Percentiles rank a stretch among this genome's conserved stretches.
phyloP scores from a whole-genome alignment of 2,888 invertebrate species.

The Labia minor region DNA sequence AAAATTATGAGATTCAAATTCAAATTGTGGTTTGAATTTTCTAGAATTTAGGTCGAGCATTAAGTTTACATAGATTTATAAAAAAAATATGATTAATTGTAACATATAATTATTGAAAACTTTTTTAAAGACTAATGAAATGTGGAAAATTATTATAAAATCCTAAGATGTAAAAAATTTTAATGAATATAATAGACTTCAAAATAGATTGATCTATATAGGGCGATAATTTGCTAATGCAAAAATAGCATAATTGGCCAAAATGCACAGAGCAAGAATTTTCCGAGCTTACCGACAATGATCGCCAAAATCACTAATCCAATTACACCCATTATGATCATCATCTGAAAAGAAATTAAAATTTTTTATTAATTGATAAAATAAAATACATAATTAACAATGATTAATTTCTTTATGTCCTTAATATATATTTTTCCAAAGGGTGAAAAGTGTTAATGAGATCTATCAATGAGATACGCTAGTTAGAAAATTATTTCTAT shows the following conservation, averaged over 20 bases:
- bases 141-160: slow-evolving; percentile 5
- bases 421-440: neutral
- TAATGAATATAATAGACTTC: slow-evolving; percentile 1
- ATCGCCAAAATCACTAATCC: slow-evolving; percentile 71
- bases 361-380: neutral
- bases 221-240: slow-evolving; percentile 13
- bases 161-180: slow-evolving; percentile 9
- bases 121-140: slow-evolving; percentile 3
- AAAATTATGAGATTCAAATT: neutral
- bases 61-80: neutral
- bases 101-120: neutral
- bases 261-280: neutral
- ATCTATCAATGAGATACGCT: too few relatives aligned
- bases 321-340: slow-evolving; percentile 82
- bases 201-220: neutral
- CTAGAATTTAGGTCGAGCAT: slow-evolving; percentile 13
- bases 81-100: neutral
- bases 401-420: neutral
- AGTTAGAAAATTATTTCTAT: too few relatives aligned
- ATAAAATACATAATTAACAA: slow-evolving; percentile 7
- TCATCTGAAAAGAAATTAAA: slow-evolving; percentile 52
- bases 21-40: neutral
- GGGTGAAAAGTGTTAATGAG: too few relatives aligned
- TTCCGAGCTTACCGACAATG: slow-evolving; percentile 66
- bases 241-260: slow-evolving; percentile 7